Evolutionary conservation across 2,113 vertebrate genomes (phyloP), one percentile per base, ranked within the genome.

Genomic region (Talpa occidentalis): DNA sequence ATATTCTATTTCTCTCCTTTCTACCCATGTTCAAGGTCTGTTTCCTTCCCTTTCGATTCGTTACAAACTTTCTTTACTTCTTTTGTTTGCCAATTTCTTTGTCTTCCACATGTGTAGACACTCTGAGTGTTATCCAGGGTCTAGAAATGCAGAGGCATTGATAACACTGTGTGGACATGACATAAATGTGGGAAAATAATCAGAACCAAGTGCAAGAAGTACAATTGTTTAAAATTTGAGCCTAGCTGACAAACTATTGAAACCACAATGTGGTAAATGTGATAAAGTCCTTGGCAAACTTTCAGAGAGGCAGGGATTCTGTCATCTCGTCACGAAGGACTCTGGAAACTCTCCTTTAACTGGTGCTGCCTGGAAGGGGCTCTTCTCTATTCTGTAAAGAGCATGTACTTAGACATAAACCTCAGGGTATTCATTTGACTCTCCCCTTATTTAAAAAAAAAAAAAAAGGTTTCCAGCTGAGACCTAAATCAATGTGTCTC

Each of bases 41-140:
- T 32, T 77, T 96, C 49, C 77, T 90, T 92, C 19, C 47, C 9
- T 74, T 93, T 93, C 30, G 86, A 22, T 69, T 91, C 70, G 52
- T 22, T 7, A 22, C 35, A 91, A 44, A 79, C 37, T 91, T 92
- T 9, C 21, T 74, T 84, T 19, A 10, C 2, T 64, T 85, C 73
- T 59, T 95, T 90, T 90, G 49, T 92, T 66, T 64, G 40, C 10
- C 4, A 22, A 24, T 62, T 54, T 54, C 22, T 94, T 96, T 90
- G 40, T 84, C 60, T 84, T 91, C 3, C 21, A 30, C 49, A 94
- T 81, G 24, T 64, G 21, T 59, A 47, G 3, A 87, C 17, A 81
- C 21, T 40, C 7, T 17, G 35, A 69, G 47, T 77, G 19, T 44
- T 77, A 76, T 59, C 2, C 26, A 21, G 26, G 21, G 6, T 66